Evolutionary conservation across 2,888 invertebrate species (phyloP).

Genomic region (Troilus luridus): DNA sequence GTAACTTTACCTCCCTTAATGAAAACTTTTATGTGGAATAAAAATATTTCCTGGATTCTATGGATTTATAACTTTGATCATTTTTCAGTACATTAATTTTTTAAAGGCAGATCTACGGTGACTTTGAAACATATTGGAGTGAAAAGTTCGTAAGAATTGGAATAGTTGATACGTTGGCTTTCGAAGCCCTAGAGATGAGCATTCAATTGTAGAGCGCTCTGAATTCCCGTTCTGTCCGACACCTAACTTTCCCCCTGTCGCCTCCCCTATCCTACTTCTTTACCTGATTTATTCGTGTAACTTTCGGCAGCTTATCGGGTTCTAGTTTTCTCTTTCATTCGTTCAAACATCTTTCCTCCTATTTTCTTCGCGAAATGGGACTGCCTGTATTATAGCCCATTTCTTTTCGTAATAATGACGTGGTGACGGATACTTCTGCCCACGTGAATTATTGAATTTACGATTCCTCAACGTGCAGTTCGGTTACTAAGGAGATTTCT

Average conservation of each 20-base stretch:
- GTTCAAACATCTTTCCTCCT: not conserved
- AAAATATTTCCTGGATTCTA: no score
- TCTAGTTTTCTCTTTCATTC: slow-evolving; percentile 22
- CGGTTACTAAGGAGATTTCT: not conserved
- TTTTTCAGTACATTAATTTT: no score
- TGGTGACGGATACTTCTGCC: not conserved
- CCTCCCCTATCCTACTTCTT: not conserved
- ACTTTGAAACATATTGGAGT: not conserved
- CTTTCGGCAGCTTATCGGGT: not conserved
- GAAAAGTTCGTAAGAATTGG: not conserved
- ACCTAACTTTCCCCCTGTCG: not conserved
- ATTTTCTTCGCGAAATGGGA: not conserved
- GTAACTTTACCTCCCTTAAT: no score
- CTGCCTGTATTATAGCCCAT: not conserved
- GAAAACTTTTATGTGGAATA: no score
- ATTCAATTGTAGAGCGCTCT: not conserved
- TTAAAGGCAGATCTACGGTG: not conserved
- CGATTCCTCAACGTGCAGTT: not conserved
- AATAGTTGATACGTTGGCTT: not conserved
- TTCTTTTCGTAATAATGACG: not conserved
- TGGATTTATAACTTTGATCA: no score
- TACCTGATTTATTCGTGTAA: not conserved
- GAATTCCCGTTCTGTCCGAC: not conserved
- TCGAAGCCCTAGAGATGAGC: not conserved
- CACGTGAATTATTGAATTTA: not conserved